Evolutionary conservation across 2,797 vertebrate species (phyloP).

Genomic region (Basileuterus tristriatus): DNA sequence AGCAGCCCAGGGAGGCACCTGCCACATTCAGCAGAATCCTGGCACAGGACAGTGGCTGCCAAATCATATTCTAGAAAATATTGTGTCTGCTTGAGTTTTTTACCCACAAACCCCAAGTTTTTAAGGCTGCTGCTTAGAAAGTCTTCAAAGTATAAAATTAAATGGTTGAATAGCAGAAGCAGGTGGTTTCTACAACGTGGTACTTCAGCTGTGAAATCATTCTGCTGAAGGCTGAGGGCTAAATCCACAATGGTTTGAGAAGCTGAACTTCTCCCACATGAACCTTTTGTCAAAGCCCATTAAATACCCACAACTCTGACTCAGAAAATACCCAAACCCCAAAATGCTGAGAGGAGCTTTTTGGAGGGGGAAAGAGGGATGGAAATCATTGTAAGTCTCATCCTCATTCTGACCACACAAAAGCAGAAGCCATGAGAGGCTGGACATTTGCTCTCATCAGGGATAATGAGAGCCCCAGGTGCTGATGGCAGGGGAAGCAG

Average conservation of each 20-base stretch:
- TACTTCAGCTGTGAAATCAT: background rate
- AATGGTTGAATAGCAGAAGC: background rate
- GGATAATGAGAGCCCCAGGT: background rate
- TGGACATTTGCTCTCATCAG: accelerated
- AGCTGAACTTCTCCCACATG: background rate
- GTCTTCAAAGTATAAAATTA: background rate
- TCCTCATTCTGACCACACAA: accelerated
- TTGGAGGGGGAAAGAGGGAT: background rate
- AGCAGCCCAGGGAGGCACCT: accelerated
- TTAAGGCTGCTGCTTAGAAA: background rate
- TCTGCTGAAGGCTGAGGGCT: background rate
- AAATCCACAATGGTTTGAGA: background rate
- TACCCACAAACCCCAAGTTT: background rate
- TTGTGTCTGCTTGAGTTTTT: background rate
- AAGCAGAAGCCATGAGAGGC: accelerated
- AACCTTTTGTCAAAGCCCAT: background rate
- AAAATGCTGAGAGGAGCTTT: background rate
- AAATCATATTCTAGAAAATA: background rate
- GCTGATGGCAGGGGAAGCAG: accelerated
- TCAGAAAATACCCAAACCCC: background rate
- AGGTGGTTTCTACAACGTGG: background rate
- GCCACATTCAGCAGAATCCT: background rate
- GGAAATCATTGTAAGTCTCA: background rate
- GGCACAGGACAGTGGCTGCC: background rate
- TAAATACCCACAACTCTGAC: background rate